Conservation (phyloP, 2,888 invertebrate species). For the Clistopyga incitator region DNA sequence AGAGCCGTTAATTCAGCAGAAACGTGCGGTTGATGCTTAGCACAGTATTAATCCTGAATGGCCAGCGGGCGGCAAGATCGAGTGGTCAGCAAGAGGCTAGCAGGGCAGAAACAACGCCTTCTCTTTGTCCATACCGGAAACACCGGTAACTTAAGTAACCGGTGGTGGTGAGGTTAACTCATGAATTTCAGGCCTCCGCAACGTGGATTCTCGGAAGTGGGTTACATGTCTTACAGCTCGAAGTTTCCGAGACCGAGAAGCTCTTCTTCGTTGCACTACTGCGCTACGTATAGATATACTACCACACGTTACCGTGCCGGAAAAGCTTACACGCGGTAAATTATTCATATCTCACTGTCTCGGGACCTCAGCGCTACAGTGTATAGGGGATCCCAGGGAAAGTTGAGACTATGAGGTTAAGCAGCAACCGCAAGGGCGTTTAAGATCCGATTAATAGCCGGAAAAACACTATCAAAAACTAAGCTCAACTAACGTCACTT, state of each 20-base stretch:
- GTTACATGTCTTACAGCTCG: slow-evolving; percentile 19
- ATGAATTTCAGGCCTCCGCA: slow-evolving; percentile 42
- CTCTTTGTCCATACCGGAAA: slow-evolving; percentile 24
- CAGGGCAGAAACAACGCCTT: slow-evolving; percentile 12
- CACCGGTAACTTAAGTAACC: slow-evolving; percentile 38
- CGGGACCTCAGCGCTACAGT: slow-evolving; percentile 17
- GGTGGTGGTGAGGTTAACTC: slow-evolving; percentile 36
- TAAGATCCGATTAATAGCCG: slow-evolving; percentile 40
- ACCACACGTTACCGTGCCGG: slow-evolving; percentile 4
- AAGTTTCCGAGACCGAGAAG: slow-evolving; percentile 35
- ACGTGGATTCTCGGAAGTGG: slow-evolving; percentile 32
- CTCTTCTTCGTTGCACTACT: slow-evolving; percentile 1
- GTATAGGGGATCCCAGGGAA: not conserved
- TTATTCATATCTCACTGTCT: slow-evolving; percentile 40
- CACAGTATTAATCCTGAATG: slow-evolving; percentile 35
- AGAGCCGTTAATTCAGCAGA: slow-evolving; percentile 37
- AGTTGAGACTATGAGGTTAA: slow-evolving; percentile 30
- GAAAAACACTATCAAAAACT: too few species aligned
- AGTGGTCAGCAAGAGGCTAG: slow-evolving; percentile 22
- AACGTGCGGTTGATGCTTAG: slow-evolving; percentile 20
- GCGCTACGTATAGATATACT: not conserved
- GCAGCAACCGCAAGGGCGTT: slow-evolving; percentile 40
- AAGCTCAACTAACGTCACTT: too few species aligned
- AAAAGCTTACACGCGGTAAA: slow-evolving; percentile 25
- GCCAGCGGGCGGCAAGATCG: not conserved